Evolutionary conservation across 2,888 invertebrate genomes (phyloP).

Genomic region (Pelosia muscerda): DNA sequence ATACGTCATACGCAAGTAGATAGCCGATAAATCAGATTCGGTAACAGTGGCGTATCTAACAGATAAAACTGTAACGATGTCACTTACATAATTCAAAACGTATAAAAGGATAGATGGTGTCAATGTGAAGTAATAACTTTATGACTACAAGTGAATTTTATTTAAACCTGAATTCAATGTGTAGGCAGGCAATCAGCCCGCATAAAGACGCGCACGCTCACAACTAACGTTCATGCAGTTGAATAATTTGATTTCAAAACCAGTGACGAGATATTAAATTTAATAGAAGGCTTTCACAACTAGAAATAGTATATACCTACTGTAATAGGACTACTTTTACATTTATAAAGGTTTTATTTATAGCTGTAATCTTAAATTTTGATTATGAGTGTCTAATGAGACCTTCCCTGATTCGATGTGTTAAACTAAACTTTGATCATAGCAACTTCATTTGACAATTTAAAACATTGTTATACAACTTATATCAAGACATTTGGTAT

Average conservation of each 20-base stretch:
- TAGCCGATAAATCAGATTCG: slow-evolving; percentile 76
- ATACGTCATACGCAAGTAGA: slow-evolving; percentile 67
- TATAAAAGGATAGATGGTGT: slow-evolving; percentile 59
- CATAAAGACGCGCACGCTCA: slow-evolving; percentile 56
- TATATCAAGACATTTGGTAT: background rate
- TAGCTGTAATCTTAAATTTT: background rate
- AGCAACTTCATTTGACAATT: no score
- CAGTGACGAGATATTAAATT: slow-evolving; percentile 38
- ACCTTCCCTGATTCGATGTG: background rate
- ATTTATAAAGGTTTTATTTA: slow-evolving; percentile 23
- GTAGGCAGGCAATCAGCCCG: slow-evolving; percentile 60
- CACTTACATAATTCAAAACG: slow-evolving; percentile 71
- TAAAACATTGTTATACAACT: no score
- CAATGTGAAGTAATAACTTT: slow-evolving; percentile 64
- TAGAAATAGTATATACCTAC: slow-evolving; percentile 43
- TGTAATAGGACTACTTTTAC: slow-evolving; percentile 52
- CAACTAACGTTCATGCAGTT: slow-evolving; percentile 50
- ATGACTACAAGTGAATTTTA: slow-evolving; percentile 53
- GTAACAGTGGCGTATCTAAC: slow-evolving; percentile 61
- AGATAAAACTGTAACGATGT: slow-evolving; percentile 66
- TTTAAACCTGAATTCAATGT: slow-evolving; percentile 45
- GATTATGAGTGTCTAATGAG: slow-evolving; percentile 19
- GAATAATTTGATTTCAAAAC: slow-evolving; percentile 58
- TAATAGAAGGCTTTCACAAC: slow-evolving; percentile 45
- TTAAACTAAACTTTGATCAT: background rate